Evolutionary conservation across 2,113 vertebrate species (phyloP), one percentile per base, ranked within the genome.

Genomic region (Pholis gunnellus): DNA sequence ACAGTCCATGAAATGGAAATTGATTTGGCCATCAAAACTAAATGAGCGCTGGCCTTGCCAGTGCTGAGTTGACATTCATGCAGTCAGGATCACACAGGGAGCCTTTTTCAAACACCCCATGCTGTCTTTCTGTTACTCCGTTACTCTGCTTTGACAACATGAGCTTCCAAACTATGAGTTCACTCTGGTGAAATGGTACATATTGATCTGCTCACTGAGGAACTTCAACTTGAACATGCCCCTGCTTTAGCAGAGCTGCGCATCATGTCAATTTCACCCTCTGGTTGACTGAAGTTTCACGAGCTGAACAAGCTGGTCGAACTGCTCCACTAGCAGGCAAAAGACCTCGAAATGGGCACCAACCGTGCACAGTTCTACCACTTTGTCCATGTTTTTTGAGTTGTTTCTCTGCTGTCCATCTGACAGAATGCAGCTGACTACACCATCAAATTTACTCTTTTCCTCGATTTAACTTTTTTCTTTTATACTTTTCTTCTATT

Each of bases 201-300:
- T 67, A 78, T 86, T 68, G 81, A 81, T 86, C 60, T n/a, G 25
- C 44, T 40, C 34, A 13, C 73, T 0, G 4, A 54, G 36, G 64
- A 79, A 56, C 72, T 52, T 68, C 59, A 20, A 18, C 38, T 46
- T 52, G 40, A 73, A 44, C 50, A 14, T 6, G 40, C 25, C 70
- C 67, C 60, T 25, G 52, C 52, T 61, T 74, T 7, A 72, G 60
- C 52, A n/a, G 13, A 10, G 1, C 14, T 44, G 50, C 1, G 1
- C 67, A 44, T 75, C 38, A 14, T 66, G 60, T 59, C 70, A 40
- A 1, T 57, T 52, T 78, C 72, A 60, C 17, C 40, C 72, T 59
- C 31, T n/a, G 66, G 42, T 34, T 65, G 70, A 78, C 4, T 71
- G 50, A 81, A 69, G 59, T 18, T 79, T 71, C 9, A 67, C 27